Conservation (phyloP, 2,113 vertebrate genomes). For the Macquaria australasica region DNA sequence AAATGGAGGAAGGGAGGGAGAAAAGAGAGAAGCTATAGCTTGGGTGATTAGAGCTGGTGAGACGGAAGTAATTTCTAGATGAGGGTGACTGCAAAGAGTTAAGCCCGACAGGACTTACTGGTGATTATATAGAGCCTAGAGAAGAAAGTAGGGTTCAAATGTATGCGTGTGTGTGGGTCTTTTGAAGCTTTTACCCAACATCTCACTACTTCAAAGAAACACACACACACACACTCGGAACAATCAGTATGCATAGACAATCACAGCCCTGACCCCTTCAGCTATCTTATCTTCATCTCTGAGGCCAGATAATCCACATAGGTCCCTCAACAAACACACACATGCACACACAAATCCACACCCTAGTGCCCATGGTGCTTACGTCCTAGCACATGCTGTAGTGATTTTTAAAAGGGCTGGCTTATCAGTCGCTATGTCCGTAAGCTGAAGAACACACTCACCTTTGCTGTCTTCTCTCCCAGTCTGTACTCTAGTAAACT, state of each 20-base stretch:
- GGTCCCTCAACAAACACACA: constrained; percentile 59
- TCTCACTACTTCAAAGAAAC: constrained; percentile 15
- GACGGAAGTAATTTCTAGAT: constrained; percentile 54
- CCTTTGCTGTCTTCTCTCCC: constrained; percentile 42
- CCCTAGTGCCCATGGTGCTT: constrained; percentile 6
- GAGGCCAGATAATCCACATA: constrained; percentile 70
- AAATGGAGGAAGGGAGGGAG: constrained; percentile 19
- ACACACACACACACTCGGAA: background rate
- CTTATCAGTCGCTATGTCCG: constrained; percentile 58
- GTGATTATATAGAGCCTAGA: constrained; percentile 46
- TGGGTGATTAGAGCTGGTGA: constrained; percentile 42
- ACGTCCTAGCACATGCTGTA: constrained; percentile 4
- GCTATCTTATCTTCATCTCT: constrained; percentile 78
- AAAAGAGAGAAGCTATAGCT: constrained; percentile 22
- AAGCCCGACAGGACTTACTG: constrained; percentile 48
- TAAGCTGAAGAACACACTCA: constrained; percentile 56
- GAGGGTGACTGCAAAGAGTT: constrained; percentile 60
- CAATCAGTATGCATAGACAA: constrained; percentile 72
- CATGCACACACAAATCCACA: background rate
- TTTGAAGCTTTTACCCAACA: constrained; percentile 33
- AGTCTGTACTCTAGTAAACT: constrained; percentile 25
- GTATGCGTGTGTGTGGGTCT: constrained; percentile 11
- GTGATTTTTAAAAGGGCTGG: constrained; percentile 45
- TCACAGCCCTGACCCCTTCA: constrained; percentile 55
- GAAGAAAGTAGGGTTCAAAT: constrained; percentile 36